Conservation (phyloP, 2,113 vertebrate genomes). For the Scalopus aquaticus region DNA sequence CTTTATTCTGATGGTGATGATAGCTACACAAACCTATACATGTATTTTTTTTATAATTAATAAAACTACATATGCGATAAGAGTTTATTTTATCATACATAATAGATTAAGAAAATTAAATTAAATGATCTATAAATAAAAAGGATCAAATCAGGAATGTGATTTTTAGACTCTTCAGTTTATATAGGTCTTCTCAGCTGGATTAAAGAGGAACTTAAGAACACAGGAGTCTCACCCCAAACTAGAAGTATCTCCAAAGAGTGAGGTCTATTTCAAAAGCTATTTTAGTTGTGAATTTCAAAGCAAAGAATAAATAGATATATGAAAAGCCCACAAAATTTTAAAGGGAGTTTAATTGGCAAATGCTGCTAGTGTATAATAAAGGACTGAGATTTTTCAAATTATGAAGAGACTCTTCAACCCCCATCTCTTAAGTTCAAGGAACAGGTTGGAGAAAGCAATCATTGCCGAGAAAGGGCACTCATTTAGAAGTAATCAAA, state of each 20-base stretch:
- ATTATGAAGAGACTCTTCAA: not conserved
- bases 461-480: not conserved
- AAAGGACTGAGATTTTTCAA: not conserved
- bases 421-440: not conserved
- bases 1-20: not conserved
- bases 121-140: not conserved
- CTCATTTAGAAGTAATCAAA: not conserved
- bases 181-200: not conserved
- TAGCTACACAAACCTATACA: not conserved
- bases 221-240: not conserved
- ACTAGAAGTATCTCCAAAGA: not conserved
- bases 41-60: not conserved
- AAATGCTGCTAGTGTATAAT: not conserved
- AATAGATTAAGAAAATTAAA: not conserved
- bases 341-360: not conserved
- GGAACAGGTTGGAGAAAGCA: not conserved
- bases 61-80: not conserved
- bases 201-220: not conserved
- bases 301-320: not conserved
- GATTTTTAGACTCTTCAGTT: not conserved
- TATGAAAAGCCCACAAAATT: not conserved
- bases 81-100: not conserved
- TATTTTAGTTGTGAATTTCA: not conserved
- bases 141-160: not conserved
- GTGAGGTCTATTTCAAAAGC: not conserved